These are phyloP conservation scores for Thecophora atra DNA, from an alignment of 2,888 invertebrate species.

Conservation along the genomic window DNA sequence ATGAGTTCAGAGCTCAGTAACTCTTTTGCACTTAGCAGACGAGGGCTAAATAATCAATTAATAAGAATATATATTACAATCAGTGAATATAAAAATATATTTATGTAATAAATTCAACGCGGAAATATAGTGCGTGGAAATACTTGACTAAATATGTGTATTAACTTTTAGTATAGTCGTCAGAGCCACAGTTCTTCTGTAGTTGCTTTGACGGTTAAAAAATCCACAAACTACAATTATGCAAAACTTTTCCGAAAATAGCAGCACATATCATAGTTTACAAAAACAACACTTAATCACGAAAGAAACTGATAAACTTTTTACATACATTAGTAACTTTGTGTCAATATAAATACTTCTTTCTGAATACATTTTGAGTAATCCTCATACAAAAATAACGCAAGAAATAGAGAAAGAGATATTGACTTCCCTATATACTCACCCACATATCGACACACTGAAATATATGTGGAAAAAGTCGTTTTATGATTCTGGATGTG, in stretches of 20 bases:
- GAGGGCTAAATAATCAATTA: too few relatives aligned
- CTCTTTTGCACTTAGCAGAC: too few relatives aligned
- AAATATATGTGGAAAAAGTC: neutral
- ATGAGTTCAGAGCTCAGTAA: too few relatives aligned
- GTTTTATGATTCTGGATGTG: constrained; percentile 11
- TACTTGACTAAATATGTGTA: too few relatives aligned
- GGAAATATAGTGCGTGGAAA: too few relatives aligned
- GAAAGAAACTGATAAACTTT: neutral
- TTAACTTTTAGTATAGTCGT: too few relatives aligned
- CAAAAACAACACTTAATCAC: neutral
- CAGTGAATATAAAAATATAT: too few relatives aligned
- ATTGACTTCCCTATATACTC: constrained; percentile 1
- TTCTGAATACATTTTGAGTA: neutral
- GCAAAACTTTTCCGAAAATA: neutral
- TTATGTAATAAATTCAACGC: too few relatives aligned
- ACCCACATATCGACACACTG: neutral
- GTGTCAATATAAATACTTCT: neutral
- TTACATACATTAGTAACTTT: neutral
- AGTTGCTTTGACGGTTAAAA: neutral
- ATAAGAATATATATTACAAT: too few relatives aligned
- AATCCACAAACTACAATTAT: too few relatives aligned
- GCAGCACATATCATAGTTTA: neutral
- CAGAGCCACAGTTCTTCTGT: too few relatives aligned
- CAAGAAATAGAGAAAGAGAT: neutral
- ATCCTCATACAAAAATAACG: neutral